These are phyloP conservation scores for Diaprepes abbreviatus DNA, from an alignment of 2,888 invertebrate genomes.

Conservation along the genomic window DNA sequence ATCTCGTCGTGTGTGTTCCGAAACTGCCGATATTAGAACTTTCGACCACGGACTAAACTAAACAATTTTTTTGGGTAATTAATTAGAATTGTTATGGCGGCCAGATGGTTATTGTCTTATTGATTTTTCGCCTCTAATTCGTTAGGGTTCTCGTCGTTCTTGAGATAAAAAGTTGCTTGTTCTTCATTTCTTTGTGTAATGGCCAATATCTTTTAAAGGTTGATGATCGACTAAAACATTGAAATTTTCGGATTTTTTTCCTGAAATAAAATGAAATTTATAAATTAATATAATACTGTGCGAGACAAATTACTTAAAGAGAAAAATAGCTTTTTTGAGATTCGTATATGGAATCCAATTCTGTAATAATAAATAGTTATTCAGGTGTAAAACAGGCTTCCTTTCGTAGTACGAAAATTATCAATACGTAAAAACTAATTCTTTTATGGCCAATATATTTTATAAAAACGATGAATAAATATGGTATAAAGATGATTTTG, in stretches of 20 bases:
- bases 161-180: conserved; percentile 36
- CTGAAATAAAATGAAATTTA: background rate
- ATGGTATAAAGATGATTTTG: no score
- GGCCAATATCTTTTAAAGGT: conserved; percentile 28
- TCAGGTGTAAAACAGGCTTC: no score
- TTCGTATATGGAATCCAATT: no score
- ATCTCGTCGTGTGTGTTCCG: no score
- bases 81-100: conserved; percentile 42
- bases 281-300: background rate
- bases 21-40: no score
- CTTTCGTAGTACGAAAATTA: no score
- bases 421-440: no score
- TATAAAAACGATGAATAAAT: no score
- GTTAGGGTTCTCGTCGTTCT: conserved; percentile 40
- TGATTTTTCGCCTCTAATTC: conserved; percentile 46
- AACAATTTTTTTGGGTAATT: conserved; percentile 38
- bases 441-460: no score
- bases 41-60: conserved; percentile 20
- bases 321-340: no score
- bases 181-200: conserved; percentile 28
- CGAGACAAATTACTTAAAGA: no score
- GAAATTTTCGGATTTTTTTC: conserved; percentile 35
- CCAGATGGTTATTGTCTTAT: conserved; percentile 46
- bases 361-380: no score
- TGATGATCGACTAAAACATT: conserved; percentile 31